These are phyloP conservation scores for Anguilla anguilla DNA, from an alignment of 2,797 vertebrate species.

Conservation along the genomic window DNA sequence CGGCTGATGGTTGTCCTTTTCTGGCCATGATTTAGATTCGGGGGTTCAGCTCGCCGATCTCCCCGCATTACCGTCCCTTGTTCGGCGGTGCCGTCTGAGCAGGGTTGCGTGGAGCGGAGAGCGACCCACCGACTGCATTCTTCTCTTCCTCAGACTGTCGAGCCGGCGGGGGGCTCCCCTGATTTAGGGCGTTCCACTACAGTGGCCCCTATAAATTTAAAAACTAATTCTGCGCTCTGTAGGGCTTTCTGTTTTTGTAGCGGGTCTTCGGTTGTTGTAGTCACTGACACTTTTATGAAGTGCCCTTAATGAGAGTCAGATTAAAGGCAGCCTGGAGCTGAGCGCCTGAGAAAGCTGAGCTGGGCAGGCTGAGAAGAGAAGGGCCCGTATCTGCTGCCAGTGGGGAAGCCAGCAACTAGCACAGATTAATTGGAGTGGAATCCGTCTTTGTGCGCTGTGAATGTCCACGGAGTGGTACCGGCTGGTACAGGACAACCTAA, in stretches of 20 bases:
- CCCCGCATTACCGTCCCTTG: conserved; percentile 81
- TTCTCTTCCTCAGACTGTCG: conserved; percentile 81
- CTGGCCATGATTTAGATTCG: conserved; percentile 92
- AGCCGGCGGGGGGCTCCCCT: conserved; percentile 89
- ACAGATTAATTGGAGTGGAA: conserved; percentile 79
- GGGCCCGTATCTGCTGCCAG: conserved; percentile 49
- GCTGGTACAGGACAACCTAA: conserved; percentile 84
- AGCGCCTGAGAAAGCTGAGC: conserved; percentile 58
- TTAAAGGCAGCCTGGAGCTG: conserved; percentile 82
- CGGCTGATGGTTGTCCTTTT: conserved; percentile 91
- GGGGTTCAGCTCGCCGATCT: conserved; percentile 81
- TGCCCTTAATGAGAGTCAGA: conserved; percentile 97
- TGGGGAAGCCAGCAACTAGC: conserved; percentile 62
- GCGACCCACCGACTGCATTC: conserved; percentile 86
- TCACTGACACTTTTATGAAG: conserved; percentile 97
- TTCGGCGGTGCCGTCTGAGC: conserved; percentile 83
- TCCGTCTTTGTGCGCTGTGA: conserved; percentile 63
- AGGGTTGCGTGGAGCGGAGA: conserved; percentile 83
- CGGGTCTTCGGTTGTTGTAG: conserved; percentile 86
- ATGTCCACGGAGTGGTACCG: conserved; percentile 81
- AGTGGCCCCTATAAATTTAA: conserved; percentile 91
- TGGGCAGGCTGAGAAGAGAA: conserved; percentile 10
- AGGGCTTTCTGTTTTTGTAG: conserved; percentile 88
- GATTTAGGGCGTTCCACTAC: conserved; percentile 90
- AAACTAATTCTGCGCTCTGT: conserved; percentile 90